A percentile compares a stretch with the other conserved stretches of the same genome.
Evolutionary conservation across 2,888 invertebrate genomes (phyloP).

Genomic region (Mythimna albipuncta): DNA sequence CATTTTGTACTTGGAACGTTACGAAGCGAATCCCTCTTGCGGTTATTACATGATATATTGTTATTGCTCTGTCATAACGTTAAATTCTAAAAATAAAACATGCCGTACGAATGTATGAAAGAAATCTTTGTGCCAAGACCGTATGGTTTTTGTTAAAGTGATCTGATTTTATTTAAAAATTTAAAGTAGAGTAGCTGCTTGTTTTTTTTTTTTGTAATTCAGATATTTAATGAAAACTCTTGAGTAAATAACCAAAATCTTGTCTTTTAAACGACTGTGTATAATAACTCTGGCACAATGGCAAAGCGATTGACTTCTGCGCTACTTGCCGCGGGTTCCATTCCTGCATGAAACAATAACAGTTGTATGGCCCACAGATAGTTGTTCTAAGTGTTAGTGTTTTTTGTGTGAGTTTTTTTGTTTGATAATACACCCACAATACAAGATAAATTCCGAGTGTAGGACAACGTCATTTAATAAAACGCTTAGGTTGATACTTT

Average conservation of each 20-base stretch:
- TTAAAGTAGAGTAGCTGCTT: background rate
- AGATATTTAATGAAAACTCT: background rate
- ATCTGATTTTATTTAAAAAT: conserved; percentile 22
- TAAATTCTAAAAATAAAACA: conserved; percentile 61
- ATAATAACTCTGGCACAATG: too few relatives aligned
- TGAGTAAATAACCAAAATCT: background rate
- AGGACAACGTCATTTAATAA: too few relatives aligned
- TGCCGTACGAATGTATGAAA: conserved; percentile 39
- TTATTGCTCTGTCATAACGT: conserved; percentile 73
- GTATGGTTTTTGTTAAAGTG: conserved; percentile 18
- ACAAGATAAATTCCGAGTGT: too few relatives aligned
- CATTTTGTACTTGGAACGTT: conserved; percentile 22
- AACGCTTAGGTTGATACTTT: too few relatives aligned
- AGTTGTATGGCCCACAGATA: too few relatives aligned
- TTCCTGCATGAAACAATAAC: too few relatives aligned
- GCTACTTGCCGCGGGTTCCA: too few relatives aligned
- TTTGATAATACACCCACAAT: too few relatives aligned
- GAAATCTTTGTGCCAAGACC: conserved; percentile 43
- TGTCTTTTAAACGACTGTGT: too few relatives aligned
- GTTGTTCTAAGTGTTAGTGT: too few relatives aligned
- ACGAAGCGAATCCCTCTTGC: conserved; percentile 63
- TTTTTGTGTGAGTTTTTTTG: too few relatives aligned
- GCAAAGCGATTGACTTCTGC: too few relatives aligned
- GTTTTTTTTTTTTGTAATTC: background rate
- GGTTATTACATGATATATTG: conserved; percentile 76